A percentile compares a stretch with the other conserved stretches of the same genome.
Evolutionary conservation across 2,113 vertebrate species (phyloP).

Genomic region (Vicugna pacos): DNA sequence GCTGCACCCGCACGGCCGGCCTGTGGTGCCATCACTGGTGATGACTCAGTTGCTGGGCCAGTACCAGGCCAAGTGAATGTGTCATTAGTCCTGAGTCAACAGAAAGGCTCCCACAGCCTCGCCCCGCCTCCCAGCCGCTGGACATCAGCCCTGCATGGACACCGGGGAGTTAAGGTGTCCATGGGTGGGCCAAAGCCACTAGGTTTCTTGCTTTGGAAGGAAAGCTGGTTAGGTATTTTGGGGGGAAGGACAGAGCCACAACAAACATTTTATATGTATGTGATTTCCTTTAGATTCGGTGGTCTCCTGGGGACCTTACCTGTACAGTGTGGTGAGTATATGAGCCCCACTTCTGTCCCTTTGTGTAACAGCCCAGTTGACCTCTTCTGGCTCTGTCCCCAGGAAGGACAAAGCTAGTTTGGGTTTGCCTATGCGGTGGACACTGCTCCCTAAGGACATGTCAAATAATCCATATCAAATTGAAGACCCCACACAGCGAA

Average conservation of each 20-base stretch:
- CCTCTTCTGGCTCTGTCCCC: neutral
- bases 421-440: neutral
- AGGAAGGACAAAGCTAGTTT: neutral
- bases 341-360: neutral
- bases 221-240: neutral
- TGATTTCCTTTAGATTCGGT: constrained; percentile 93
- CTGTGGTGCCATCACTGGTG: neutral
- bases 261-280: neutral
- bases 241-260: neutral
- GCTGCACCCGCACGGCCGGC: neutral
- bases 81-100: neutral
- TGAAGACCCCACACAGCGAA: neutral
- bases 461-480: neutral
- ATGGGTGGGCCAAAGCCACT: neutral
- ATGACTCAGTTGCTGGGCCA: neutral
- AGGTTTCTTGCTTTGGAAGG: neutral
- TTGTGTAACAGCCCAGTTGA: rapidly evolving
- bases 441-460: neutral
- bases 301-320: constrained; percentile 96
- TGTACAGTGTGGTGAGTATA: constrained; percentile 95
- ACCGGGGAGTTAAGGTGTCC: neutral
- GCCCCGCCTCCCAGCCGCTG: rapidly evolving
- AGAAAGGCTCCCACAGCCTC: neutral
- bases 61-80: neutral
- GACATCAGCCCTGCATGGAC: neutral